Evolutionary conservation across 1,140 invertebrate species (phyloP), one percentile per base, ranked within the genome.

Genomic region (Brachionus asplanchnoidis): DNA sequence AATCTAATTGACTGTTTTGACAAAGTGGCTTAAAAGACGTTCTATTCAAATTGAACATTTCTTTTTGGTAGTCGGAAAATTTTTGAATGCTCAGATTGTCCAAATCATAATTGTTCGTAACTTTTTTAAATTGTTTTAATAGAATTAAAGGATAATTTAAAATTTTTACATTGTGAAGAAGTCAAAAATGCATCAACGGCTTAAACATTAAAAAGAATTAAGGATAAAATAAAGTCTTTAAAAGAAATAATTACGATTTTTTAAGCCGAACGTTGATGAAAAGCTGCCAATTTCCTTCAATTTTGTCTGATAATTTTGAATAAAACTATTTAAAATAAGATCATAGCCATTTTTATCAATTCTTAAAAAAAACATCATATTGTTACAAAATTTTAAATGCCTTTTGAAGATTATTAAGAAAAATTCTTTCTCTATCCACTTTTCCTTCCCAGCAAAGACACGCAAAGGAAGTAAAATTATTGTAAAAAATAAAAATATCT

Each of bases 281-380:
- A 60, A 60, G 53, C 53, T 60, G 5, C 7, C 53, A 20, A 60
- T 60, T 60, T 60, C 53, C 40, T 75, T 75, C 44, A 75, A 11
- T 75, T 75, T 75, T 42, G 36, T 42, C 14, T 75, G 42, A 23
- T 42, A 42, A n/a, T 23, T 75, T 23, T 44, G 70, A 75, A 42
- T 75, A 44, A 75, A 75, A 44, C 20, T 75, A 17, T 40, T 42
- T 17, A 75, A 75, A 42, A 75, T 44, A 2, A 75, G 3, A 50
- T 77, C 73, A 36, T 77, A 77, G 20, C 73, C 73, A 77, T 77
- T 77, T 77, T 77, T 77, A 77, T 77, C 73, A 26, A 77, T 20
- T 50, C 73, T 77, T 77, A 77, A 77, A 75, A 8, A 44, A 44
- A 44, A 44, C 12, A 28, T 44, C 20, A 50, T 12, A 44, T 17